These are phyloP conservation scores for Psittacula derbiana DNA, from an alignment of 2,797 vertebrate species.

Conservation along the genomic window DNA sequence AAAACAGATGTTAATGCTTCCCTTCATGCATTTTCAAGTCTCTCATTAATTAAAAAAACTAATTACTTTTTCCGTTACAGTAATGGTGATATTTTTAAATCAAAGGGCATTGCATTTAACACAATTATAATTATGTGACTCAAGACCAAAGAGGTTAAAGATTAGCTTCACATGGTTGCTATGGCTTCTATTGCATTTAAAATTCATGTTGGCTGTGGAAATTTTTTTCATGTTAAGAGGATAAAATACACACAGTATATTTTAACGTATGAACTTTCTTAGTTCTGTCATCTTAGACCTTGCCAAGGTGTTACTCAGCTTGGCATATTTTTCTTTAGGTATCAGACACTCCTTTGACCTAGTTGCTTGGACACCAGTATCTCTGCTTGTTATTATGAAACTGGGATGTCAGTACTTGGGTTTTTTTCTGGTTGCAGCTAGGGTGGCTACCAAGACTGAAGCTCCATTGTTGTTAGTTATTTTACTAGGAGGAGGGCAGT, in stretches of 20 bases:
- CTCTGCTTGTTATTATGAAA: neutral
- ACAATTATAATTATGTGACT: conserved; percentile 26
- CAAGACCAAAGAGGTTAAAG: conserved; percentile 26
- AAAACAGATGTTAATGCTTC: neutral
- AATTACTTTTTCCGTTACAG: conserved; percentile 23
- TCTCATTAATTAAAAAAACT: conserved; percentile 44
- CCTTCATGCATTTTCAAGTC: conserved; percentile 9
- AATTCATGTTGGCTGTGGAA: neutral
- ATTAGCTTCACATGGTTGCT: neutral
- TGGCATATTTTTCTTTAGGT: neutral
- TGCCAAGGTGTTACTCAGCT: neutral
- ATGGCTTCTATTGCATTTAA: neutral
- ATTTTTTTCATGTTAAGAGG: neutral
- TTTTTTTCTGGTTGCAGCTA: neutral
- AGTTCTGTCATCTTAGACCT: neutral
- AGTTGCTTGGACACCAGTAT: neutral
- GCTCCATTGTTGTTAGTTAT: neutral
- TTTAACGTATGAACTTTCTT: neutral
- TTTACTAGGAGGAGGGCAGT: neutral
- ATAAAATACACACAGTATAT: neutral
- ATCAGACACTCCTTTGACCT: neutral
- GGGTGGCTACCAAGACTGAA: neutral
- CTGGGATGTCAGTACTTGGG: accelerated
- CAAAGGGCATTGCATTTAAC: conserved; percentile 29
- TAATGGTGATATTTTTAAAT: conserved; percentile 30